Evolutionary conservation across 2,797 vertebrate genomes (phyloP), one percentile per base, ranked within the genome.

Genomic region (Clarias platycephalus): DNA sequence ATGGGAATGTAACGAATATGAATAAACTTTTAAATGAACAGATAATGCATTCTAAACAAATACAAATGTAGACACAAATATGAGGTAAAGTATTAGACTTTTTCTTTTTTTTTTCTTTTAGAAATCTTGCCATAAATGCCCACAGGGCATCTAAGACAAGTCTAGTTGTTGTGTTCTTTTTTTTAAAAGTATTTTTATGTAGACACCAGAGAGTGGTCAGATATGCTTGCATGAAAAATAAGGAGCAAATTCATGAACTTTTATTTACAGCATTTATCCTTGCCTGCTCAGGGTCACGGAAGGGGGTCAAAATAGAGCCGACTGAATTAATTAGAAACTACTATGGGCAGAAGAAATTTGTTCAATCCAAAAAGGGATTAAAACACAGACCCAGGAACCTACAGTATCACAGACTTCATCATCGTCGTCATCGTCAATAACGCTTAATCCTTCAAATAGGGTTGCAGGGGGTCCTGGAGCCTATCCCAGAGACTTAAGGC

Each of bases 1-100:
- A 34, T 63, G 24, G 37, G 15, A 63, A 44, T 79, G 34, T 63
- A 40, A 79, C 12, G n/a, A 64, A 79, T 66, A 66, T 66, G n/a
- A 63, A 53, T 49, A 15, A 62, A 64, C 28, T 64, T 53, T 80
- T 80, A 53, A 66, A 78, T 64, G 24, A 79, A 63, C n/a, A 18
- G 53, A 26, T 40, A 44, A 78, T 22, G 13, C 49, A 1, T 49
- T 49, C n/a, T n/a, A 26, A 63, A 13, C 58, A 78, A 40, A 74
- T 49, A 28, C n/a, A 53, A 44, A 57, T 28, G 28, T 44, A 55
- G 31, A n/a, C 40, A 62, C 31, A 63, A 44, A 78, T 40, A 40
- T 5, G 12, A 24, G 6, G 31, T 40, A 7, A 7, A 18, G 7
- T 4, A 26, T 44, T 60, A 4, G 10, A 37, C 34, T 37, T 44